A percentile compares a stretch with the other conserved stretches of the same genome.
These are phyloP conservation scores for Rhinoderma darwinii DNA, from an alignment of 2,113 vertebrate species.

Conservation along the genomic window DNA sequence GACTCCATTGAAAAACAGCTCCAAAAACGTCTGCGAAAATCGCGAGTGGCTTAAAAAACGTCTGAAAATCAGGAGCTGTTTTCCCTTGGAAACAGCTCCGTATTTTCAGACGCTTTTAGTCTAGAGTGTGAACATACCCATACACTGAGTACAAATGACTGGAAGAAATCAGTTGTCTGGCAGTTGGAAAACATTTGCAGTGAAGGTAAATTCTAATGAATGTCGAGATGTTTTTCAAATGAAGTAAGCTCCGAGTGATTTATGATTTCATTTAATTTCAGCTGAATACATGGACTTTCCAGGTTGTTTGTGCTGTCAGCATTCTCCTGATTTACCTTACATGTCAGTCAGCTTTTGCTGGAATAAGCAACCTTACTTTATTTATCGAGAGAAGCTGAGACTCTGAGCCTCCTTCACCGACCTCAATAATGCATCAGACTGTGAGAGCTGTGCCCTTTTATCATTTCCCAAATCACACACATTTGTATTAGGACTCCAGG, in stretches of 20 bases:
- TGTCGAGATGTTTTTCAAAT: slow-evolving; percentile 30
- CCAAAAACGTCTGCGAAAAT: too few species aligned
- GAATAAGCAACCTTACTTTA: slow-evolving; percentile 53
- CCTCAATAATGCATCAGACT: slow-evolving; percentile 43
- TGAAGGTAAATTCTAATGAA: slow-evolving; percentile 50
- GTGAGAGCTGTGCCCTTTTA: slow-evolving; percentile 36
- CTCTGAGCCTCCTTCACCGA: slow-evolving; percentile 14
- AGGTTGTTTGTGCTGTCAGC: slow-evolving; percentile 48
- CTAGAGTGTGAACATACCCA: too few species aligned
- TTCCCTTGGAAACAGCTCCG: too few species aligned
- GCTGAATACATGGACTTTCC: slow-evolving; percentile 29
- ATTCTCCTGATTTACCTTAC: slow-evolving; percentile 46
- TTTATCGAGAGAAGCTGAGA: slow-evolving; percentile 37
- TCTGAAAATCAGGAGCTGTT: too few species aligned
- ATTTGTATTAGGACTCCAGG: slow-evolving; percentile 43
- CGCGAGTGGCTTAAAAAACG: too few species aligned
- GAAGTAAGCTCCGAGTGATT: slow-evolving; percentile 41
- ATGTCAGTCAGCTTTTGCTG: slow-evolving; percentile 43
- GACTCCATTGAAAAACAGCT: too few species aligned
- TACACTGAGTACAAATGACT: slow-evolving; percentile 6
- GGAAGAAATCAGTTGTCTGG: slow-evolving; percentile 34
- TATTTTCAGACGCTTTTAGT: too few species aligned
- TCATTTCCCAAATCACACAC: slow-evolving; percentile 36
- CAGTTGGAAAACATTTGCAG: slow-evolving; percentile 34
- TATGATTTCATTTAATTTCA: slow-evolving; percentile 53